Conservation (phyloP, 2,797 vertebrate species). For the Eidolon dupreanum region DNA sequence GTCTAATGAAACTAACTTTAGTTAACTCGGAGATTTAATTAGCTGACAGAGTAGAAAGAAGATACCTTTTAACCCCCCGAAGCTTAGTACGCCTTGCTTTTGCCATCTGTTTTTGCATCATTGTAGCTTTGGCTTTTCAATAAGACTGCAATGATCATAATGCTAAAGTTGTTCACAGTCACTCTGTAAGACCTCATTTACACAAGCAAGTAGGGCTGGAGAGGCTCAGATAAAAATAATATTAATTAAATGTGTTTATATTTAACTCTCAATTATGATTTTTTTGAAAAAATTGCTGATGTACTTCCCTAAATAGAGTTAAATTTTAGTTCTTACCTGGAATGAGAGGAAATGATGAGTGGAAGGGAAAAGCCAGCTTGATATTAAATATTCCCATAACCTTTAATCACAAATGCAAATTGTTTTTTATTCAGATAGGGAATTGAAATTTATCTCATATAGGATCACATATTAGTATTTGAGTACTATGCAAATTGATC, state of each 20-base stretch:
- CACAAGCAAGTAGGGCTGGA: neutral
- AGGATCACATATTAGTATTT: neutral
- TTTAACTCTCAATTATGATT: slow-evolving; percentile 30
- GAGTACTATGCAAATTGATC: slow-evolving; percentile 36
- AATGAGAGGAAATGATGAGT: slow-evolving; percentile 64
- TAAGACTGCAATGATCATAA: neutral
- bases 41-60: neutral
- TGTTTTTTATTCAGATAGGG: slow-evolving; percentile 47
- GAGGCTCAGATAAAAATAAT: neutral
- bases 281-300: slow-evolving; percentile 27
- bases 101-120: neutral
- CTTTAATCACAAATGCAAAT: slow-evolving; percentile 81
- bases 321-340: slow-evolving; percentile 60
- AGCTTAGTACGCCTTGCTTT: neutral
- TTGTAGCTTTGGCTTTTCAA: neutral
- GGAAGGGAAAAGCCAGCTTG: slow-evolving; percentile 55
- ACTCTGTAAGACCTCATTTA: neutral
- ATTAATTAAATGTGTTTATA: neutral
- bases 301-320: slow-evolving; percentile 55
- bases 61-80: neutral
- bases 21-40: neutral
- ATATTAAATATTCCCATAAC: slow-evolving; percentile 67
- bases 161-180: neutral
- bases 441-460: slow-evolving; percentile 49
- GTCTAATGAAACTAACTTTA: neutral